Evolutionary conservation across 2,888 invertebrate species (phyloP).

Genomic region (Ochropacha duplaris): DNA sequence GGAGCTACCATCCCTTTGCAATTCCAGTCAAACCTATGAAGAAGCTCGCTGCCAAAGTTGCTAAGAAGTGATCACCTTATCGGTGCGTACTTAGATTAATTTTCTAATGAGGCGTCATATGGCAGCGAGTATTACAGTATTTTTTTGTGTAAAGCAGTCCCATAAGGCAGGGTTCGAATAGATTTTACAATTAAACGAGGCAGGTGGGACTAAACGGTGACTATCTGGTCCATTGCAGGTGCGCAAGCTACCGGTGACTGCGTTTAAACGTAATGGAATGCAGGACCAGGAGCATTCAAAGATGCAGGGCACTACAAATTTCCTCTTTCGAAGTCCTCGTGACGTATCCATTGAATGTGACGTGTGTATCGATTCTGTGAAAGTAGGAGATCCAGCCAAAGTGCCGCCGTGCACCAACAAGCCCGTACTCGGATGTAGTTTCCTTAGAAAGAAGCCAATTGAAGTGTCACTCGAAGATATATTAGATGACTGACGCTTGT

Average conservation of each 20-base stretch:
- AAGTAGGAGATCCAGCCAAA: slow-evolving; percentile 60
- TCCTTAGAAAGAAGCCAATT: slow-evolving; percentile 58
- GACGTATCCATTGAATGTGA: slow-evolving; percentile 66
- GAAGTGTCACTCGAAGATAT: slow-evolving; percentile 62
- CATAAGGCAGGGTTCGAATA: background rate
- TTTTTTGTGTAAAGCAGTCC: background rate
- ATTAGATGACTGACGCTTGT: slow-evolving; percentile 46
- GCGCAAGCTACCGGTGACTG: slow-evolving; percentile 62
- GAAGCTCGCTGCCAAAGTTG: slow-evolving; percentile 54
- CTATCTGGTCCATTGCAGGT: slow-evolving; percentile 74
- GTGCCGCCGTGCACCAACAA: slow-evolving; percentile 47
- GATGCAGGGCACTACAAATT: slow-evolving; percentile 64
- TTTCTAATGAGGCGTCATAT: slow-evolving; percentile 10
- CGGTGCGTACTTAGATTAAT: slow-evolving; percentile 47
- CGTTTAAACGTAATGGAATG: slow-evolving; percentile 77
- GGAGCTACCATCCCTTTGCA: slow-evolving; percentile 52
- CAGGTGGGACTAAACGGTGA: slow-evolving; percentile 43
- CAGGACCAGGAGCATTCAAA: slow-evolving; percentile 75
- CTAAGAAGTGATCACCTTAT: slow-evolving; percentile 48
- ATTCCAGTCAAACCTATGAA: slow-evolving; percentile 63
- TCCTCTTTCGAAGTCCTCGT: slow-evolving; percentile 57
- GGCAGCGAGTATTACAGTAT: slow-evolving; percentile 9
- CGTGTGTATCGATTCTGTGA: slow-evolving; percentile 40
- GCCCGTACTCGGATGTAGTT: slow-evolving; percentile 31
- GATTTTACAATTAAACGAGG: slow-evolving; percentile 13